These are phyloP conservation scores for Papilio polyxenes DNA, from an alignment of 1,140 invertebrate species.

Conservation along the genomic window DNA sequence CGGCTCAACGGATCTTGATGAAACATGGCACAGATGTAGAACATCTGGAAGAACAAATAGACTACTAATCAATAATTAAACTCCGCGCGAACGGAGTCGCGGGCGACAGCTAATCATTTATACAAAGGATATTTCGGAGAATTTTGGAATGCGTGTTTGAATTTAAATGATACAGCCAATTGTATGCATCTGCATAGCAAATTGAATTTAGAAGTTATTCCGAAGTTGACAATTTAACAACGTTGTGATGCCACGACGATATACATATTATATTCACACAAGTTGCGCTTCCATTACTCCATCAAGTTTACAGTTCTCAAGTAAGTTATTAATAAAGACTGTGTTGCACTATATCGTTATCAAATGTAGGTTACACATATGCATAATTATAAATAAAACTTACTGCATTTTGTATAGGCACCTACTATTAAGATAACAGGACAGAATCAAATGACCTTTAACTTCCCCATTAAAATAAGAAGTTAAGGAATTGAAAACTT, in stretches of 20 bases:
- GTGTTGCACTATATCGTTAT: background rate
- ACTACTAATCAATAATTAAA: too few relatives aligned
- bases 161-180: constrained; percentile 29
- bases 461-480: too few relatives aligned
- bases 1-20: too few relatives aligned
- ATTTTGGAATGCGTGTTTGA: background rate
- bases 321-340: background rate
- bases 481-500: too few relatives aligned
- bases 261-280: background rate
- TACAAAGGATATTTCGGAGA: background rate
- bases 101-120: background rate
- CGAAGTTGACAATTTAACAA: constrained; percentile 31
- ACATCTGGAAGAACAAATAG: too few relatives aligned
- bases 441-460: too few relatives aligned
- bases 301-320: constrained; percentile 23
- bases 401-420: too few relatives aligned
- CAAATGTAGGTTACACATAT: background rate
- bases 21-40: too few relatives aligned
- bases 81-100: too few relatives aligned
- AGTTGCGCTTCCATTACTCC: constrained; percentile 5
- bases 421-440: too few relatives aligned
- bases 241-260: constrained; percentile 26
- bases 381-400: background rate
- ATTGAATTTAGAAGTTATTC: constrained; percentile 44
- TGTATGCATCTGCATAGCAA: constrained; percentile 30